Percentiles rank a stretch among this genome's conserved stretches.
Evolutionary conservation across 2,888 invertebrate species (phyloP).

Genomic region (Bursaphelenchus okinawaensis): DNA sequence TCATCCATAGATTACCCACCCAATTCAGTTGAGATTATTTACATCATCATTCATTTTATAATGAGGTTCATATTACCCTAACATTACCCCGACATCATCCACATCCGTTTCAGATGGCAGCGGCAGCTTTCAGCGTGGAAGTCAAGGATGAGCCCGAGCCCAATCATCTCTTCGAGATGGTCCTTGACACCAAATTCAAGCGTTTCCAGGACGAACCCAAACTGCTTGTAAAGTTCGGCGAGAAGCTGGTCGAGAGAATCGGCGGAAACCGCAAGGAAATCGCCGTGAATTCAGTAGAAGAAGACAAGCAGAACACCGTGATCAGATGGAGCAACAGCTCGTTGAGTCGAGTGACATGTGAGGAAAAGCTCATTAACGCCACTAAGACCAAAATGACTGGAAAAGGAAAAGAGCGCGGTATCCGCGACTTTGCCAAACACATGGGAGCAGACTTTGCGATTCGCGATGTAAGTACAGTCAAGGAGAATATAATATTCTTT

Average conservation of each 20-base stretch:
- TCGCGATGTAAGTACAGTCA: constrained; percentile 22
- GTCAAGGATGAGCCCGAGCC: constrained; percentile 22
- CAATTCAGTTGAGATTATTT: too few relatives aligned
- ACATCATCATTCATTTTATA: too few relatives aligned
- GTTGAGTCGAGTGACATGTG: constrained; percentile 29
- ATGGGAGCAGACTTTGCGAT: constrained; percentile 48
- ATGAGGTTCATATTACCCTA: too few relatives aligned
- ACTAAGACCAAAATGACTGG: constrained; percentile 35
- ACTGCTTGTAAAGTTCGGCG: constrained; percentile 23
- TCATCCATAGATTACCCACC: too few relatives aligned
- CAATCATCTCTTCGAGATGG: constrained; percentile 24
- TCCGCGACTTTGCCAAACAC: constrained; percentile 34
- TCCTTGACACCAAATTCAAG: constrained; percentile 20
- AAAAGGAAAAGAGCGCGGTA: constrained; percentile 34
- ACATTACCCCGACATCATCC: too few relatives aligned
- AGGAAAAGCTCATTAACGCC: constrained; percentile 31
- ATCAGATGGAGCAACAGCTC: constrained; percentile 24
- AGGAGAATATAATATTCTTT: neutral
- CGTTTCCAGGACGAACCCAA: constrained; percentile 18
- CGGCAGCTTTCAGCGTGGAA: constrained; percentile 23
- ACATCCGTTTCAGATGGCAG: constrained; percentile 19
- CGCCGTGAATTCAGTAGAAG: constrained; percentile 14
- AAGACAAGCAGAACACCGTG: constrained; percentile 17
- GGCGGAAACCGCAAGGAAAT: constrained; percentile 15
- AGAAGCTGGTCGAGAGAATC: constrained; percentile 17